phyloP scores from a whole-genome alignment of 2,888 invertebrate genomes.

The Hyppa rectilinea region DNA sequence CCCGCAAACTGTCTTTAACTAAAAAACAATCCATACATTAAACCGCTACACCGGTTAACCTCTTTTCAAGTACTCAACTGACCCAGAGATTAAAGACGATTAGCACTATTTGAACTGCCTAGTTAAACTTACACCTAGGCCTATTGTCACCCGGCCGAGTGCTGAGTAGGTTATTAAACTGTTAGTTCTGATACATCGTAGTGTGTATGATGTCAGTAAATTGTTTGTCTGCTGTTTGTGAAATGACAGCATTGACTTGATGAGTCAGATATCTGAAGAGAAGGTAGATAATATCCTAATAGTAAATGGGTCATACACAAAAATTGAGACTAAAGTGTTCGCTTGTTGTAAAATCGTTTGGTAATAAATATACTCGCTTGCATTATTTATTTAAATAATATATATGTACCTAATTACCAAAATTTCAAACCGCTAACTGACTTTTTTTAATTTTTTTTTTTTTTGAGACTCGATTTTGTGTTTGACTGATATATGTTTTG shows the following conservation, averaged over 20 bases:
- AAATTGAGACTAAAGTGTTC: too few species aligned
- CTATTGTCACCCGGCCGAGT: conserved; percentile 37
- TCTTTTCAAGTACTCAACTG: conserved; percentile 36
- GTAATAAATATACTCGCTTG: too few species aligned
- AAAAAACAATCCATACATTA: conserved; percentile 15
- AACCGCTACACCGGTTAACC: conserved; percentile 30
- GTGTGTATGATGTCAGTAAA: background rate
- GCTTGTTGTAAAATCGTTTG: too few species aligned
- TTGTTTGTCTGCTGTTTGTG: conserved; percentile 9
- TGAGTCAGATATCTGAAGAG: background rate
- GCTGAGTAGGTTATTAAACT: conserved; percentile 24
- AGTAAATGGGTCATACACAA: too few species aligned
- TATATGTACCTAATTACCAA: too few species aligned
- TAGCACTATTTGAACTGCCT: conserved; percentile 60
- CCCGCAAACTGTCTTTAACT: background rate
- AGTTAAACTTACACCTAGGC: conserved; percentile 53
- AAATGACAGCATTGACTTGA: background rate
- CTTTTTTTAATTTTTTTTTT: too few species aligned
- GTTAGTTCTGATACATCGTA: conserved; percentile 26
- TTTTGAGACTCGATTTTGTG: too few species aligned
- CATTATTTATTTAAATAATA: too few species aligned
- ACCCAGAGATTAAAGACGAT: conserved; percentile 57
- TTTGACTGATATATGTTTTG: too few species aligned
- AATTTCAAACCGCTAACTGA: too few species aligned
- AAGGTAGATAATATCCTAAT: background rate